A percentile compares a stretch with the other conserved stretches of the same genome.
These are phyloP conservation scores for Hapalemur alaotrensis DNA, from an alignment of 2,797 vertebrate genomes.

Conservation along the genomic window DNA sequence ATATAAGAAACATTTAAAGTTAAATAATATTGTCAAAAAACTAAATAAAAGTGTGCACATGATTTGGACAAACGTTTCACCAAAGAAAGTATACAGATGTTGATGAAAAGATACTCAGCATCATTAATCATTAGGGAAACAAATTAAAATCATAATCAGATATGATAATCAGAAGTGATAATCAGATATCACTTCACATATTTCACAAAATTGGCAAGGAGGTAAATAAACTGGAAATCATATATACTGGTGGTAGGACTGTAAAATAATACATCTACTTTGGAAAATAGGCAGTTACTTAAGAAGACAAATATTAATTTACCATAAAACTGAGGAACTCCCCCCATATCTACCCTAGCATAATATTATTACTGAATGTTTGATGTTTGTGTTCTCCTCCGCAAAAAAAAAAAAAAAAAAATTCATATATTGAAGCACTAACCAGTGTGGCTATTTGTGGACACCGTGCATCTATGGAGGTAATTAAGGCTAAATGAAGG, in stretches of 20 bases:
- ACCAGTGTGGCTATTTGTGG: background rate
- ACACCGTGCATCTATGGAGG: background rate
- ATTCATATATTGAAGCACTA: background rate
- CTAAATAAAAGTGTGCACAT: background rate
- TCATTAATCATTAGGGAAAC: background rate
- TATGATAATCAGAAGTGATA: too few species aligned
- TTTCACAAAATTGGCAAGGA: background rate
- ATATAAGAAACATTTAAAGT: background rate
- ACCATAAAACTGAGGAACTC: background rate
- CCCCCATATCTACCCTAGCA: background rate
- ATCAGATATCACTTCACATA: background rate
- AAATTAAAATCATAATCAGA: background rate
- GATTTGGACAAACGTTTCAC: background rate
- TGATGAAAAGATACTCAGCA: background rate
- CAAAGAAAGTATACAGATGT: background rate
- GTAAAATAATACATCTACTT: background rate
- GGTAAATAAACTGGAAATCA: background rate
- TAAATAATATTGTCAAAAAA: background rate
- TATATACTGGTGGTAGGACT: background rate
- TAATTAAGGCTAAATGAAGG: background rate
- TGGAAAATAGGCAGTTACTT: background rate
- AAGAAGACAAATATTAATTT: background rate
- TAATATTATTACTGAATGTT: background rate
- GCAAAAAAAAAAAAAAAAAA: background rate
- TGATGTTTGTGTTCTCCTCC: background rate